Percentiles rank a stretch among this genome's conserved stretches.
These are phyloP conservation scores for Drosophila sucinea DNA, from an alignment of 1,140 invertebrate genomes.

Conservation along the genomic window DNA sequence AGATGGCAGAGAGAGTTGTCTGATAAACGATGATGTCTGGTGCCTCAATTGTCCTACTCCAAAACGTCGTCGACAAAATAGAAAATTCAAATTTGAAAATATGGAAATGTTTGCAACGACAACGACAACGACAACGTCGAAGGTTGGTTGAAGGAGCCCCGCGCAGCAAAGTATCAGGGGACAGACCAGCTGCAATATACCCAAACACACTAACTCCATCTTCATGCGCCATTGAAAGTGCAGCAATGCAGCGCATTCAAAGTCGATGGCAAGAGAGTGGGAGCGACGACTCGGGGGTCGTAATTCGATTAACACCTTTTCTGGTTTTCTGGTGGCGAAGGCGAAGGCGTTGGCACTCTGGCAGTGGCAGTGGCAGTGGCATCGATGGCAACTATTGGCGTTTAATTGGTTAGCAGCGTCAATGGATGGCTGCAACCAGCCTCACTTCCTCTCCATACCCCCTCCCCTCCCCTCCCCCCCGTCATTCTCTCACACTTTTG, in stretches of 20 bases:
- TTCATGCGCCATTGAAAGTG: slow-evolving; percentile 37
- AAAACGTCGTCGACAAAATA: slow-evolving; percentile 41
- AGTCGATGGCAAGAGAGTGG: slow-evolving; percentile 13
- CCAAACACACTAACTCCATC: not conserved
- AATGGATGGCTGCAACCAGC: slow-evolving; percentile 47
- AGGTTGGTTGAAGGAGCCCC: slow-evolving; percentile 20
- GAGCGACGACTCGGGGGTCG: slow-evolving; percentile 29
- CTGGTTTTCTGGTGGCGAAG: slow-evolving; percentile 24
- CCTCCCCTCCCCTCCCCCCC: not conserved
- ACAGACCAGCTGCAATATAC: slow-evolving; percentile 39
- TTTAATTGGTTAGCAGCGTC: slow-evolving; percentile 74
- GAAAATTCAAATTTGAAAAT: slow-evolving; percentile 82
- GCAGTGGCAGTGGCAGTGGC: slow-evolving; percentile 20
- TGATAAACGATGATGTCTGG: slow-evolving; percentile 65
- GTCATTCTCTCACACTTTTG: slow-evolving; percentile 22
- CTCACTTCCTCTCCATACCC: not conserved
- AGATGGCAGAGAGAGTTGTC: slow-evolving; percentile 53
- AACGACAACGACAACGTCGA: slow-evolving; percentile 25
- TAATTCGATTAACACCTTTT: slow-evolving; percentile 79
- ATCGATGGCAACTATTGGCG: slow-evolving; percentile 55
- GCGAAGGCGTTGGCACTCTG: slow-evolving; percentile 1
- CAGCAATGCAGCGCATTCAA: slow-evolving; percentile 31
- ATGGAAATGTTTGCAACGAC: slow-evolving; percentile 65
- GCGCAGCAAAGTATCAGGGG: not conserved
- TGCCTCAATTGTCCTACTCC: slow-evolving; percentile 34